Evolutionary conservation across 2,797 vertebrate genomes (phyloP), one percentile per base, ranked within the genome.

Genomic region (Protosalanx chinensis): DNA sequence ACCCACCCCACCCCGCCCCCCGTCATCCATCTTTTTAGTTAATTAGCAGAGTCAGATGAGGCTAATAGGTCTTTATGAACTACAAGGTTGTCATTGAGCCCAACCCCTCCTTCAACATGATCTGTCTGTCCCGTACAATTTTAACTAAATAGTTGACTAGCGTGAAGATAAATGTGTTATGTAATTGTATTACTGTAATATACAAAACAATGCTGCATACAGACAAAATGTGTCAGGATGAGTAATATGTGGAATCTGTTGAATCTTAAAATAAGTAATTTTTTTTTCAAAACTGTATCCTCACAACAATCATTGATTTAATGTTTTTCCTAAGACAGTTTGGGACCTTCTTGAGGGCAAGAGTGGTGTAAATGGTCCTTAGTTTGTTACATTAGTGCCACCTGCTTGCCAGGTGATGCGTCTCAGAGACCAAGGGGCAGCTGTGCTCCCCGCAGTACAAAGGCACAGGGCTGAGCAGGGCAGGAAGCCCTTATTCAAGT

Each of bases 11-110:
- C 23, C 65, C 51, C 35, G 8, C 3, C 35, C 29, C 30, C 49
- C 77, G 76, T 82, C 81, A 88, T 86, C 79, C 78, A 81, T 82
- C 76, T 77, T 84, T 77, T 80, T 68, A 72, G 78, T 80, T 88
- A 91, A 90, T 89, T 82, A 87, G 81, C 75, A 15, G 75, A 82
- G 83, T 86, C 83, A 85, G 79, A 83, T 82, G 76, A 79, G 79
- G 76, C 84, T 89, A 90, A 91, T 90, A 88, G 84, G 83, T 87
- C 85, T 88, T 87, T 85, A 86, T 84, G 85, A 88, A 89, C 81
- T 85, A 84, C 81, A 86, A 81, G 85, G 76, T 80, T 77, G 82
- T 81, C 76, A 87, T 74, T 81, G 78, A 84, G 72, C 76, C 51
- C 37, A 68, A 63, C 57, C 61, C 68, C 20, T 41, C n/a, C 70